Percentiles rank a stretch among this genome's conserved stretches.
Conservation (phyloP, 2,888 invertebrate genomes). For the Epistrophe grossulariae region DNA sequence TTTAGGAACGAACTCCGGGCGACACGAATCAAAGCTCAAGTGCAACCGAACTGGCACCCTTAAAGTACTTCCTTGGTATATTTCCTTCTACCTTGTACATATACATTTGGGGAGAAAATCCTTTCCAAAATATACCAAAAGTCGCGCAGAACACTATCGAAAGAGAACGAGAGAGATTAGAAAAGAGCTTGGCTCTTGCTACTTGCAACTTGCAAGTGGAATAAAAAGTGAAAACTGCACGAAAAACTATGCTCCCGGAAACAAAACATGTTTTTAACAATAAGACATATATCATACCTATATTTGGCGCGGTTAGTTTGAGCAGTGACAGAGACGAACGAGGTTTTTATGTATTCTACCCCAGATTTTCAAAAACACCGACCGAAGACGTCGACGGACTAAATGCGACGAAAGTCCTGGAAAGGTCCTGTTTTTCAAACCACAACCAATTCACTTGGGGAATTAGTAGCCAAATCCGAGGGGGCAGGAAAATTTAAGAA, state of each 20-base stretch:
- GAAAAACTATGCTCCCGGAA: slow-evolving; percentile 29
- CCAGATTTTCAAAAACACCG: slow-evolving; percentile 5
- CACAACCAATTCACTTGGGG: not conserved
- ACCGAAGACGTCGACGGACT: not conserved
- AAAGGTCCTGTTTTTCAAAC: not conserved
- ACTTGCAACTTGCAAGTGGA: slow-evolving; percentile 22
- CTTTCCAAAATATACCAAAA: slow-evolving; percentile 54
- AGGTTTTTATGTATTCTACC: not conserved
- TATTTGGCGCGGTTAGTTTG: not conserved
- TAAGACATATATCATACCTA: not conserved
- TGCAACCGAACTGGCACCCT: slow-evolving; percentile 80
- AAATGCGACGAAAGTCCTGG: not conserved
- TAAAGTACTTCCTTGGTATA: slow-evolving; percentile 66
- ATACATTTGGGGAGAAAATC: slow-evolving; percentile 44
- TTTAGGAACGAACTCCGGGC: slow-evolving; percentile 76
- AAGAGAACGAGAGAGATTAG: not conserved
- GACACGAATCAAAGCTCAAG: slow-evolving; percentile 83
- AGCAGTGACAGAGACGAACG: no score
- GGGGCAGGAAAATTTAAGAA: not conserved
- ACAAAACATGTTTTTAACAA: slow-evolving; percentile 6
- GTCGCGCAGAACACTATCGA: slow-evolving; percentile 20
- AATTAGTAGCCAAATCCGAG: not conserved
- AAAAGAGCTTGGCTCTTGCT: slow-evolving; percentile 12
- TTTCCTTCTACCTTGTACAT: slow-evolving; percentile 13
- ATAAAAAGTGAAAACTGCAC: slow-evolving; percentile 55